A percentile compares a stretch with the other conserved stretches of the same genome.
phyloP scores from a whole-genome alignment of 2,888 invertebrate species.

The Venusia cambrica region DNA sequence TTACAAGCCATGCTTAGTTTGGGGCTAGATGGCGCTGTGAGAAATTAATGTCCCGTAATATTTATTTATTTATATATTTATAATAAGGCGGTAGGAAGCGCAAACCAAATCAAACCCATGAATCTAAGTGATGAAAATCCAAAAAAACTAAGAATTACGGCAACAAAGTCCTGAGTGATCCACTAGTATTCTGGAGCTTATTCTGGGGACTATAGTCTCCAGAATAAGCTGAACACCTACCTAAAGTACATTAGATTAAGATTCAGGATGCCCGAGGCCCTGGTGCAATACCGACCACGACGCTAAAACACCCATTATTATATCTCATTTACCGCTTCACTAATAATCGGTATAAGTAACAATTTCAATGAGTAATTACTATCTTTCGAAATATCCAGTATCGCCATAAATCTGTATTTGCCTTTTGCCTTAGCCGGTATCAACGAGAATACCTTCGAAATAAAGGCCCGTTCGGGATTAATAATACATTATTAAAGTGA shows the following conservation, averaged over 20 bases:
- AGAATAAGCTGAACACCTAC: conserved; percentile 26
- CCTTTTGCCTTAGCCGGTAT: conserved; percentile 36
- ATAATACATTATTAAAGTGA: conserved; percentile 26
- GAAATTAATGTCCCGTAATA: no score
- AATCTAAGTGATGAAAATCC: no score
- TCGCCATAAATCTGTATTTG: conserved; percentile 45
- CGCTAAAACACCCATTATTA: conserved; percentile 46
- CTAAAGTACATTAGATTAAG: conserved; percentile 22
- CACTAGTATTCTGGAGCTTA: no score
- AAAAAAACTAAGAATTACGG: no score
- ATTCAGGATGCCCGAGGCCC: conserved; percentile 28
- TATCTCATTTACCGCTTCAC: conserved; percentile 52
- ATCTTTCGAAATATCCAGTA: conserved; percentile 47
- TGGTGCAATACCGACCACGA: conserved; percentile 44
- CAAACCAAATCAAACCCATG: no score
- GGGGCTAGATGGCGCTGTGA: no score
- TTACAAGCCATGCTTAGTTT: no score
- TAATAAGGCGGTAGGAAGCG: no score
- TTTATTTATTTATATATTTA: no score
- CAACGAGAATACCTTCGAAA: conserved; percentile 27
- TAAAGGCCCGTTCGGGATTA: conserved; percentile 28
- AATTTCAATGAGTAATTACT: conserved; percentile 62
- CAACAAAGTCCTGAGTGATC: no score
- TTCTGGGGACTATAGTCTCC: conserved; percentile 5
- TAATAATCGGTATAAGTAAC: conserved; percentile 60